Evolutionary conservation across 1,140 invertebrate species (phyloP).

Genomic region (Leucophenga varia): DNA sequence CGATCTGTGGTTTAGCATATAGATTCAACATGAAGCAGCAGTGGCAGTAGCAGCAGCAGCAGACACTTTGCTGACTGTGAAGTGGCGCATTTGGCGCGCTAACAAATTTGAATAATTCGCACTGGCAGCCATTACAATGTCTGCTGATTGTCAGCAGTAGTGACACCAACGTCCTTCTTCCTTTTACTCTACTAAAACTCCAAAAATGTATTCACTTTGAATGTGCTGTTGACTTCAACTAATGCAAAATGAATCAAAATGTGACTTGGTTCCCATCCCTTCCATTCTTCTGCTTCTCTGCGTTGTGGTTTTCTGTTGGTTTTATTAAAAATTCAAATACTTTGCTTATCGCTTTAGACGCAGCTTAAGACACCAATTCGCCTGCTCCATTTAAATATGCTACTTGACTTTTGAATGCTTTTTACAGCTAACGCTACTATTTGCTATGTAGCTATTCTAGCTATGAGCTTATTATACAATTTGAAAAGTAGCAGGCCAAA

Average conservation of each 20-base stretch:
- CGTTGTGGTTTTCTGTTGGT: conserved; percentile 37
- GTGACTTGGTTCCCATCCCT: not conserved
- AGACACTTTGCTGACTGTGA: conserved; percentile 38
- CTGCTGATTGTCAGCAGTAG: conserved; percentile 12
- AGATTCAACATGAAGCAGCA: too few relatives aligned
- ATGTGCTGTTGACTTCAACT: too few relatives aligned
- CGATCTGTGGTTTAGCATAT: too few relatives aligned
- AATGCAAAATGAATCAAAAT: conserved; percentile 26
- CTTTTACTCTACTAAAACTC: too few relatives aligned
- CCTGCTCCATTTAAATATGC: conserved; percentile 1
- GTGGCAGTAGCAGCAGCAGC: too few relatives aligned
- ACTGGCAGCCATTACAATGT: conserved; percentile 4
- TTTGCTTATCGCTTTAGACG: conserved; percentile 47
- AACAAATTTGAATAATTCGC: conserved; percentile 39
- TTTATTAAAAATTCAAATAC: conserved; percentile 54
- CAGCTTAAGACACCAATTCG: conserved; percentile 39
- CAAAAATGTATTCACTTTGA: too few relatives aligned
- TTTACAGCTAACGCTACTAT: conserved; percentile 6
- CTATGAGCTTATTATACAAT: conserved; percentile 45
- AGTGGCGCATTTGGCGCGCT: not conserved
- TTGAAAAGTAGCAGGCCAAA: too few relatives aligned
- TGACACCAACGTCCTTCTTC: too few relatives aligned
- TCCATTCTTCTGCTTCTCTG: too few relatives aligned
- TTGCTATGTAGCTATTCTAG: conserved; percentile 25
- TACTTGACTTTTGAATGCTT: conserved; percentile 29